Conservation (phyloP, 2,113 vertebrate genomes). For the Protobothrops flavoviridis region DNA sequence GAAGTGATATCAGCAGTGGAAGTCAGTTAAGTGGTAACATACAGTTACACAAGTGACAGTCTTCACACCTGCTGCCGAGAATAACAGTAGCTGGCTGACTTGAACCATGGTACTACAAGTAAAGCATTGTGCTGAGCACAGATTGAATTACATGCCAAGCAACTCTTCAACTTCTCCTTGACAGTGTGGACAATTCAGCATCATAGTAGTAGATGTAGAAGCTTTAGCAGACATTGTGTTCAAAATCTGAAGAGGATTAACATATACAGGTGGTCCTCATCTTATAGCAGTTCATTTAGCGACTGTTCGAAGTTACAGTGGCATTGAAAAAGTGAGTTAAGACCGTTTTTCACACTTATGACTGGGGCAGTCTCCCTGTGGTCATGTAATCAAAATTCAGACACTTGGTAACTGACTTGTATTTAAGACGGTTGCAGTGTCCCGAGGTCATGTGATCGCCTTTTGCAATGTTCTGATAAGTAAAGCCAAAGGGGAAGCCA, state of each 20-base stretch:
- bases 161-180: constrained; percentile 61
- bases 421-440: neutral
- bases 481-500: neutral
- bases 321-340: neutral
- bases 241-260: constrained; percentile 62
- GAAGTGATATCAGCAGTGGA: constrained; percentile 35
- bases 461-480: neutral
- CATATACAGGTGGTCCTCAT: constrained; percentile 47
- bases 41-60: constrained; percentile 53
- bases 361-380: neutral
- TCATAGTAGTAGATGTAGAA: constrained; percentile 66
- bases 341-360: neutral
- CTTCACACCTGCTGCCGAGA: constrained; percentile 80
- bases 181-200: constrained; percentile 66
- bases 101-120: constrained; percentile 70
- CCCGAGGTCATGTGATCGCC: neutral
- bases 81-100: constrained; percentile 74
- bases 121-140: constrained; percentile 70
- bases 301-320: neutral
- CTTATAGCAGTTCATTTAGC: neutral
- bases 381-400: neutral
- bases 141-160: constrained; percentile 75
- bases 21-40: constrained; percentile 64
- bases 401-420: neutral
- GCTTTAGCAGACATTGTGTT: constrained; percentile 62